Percentiles rank a stretch among this genome's conserved stretches.
Evolutionary conservation across 2,797 vertebrate species (phyloP).

Genomic region (Brotula barbata): DNA sequence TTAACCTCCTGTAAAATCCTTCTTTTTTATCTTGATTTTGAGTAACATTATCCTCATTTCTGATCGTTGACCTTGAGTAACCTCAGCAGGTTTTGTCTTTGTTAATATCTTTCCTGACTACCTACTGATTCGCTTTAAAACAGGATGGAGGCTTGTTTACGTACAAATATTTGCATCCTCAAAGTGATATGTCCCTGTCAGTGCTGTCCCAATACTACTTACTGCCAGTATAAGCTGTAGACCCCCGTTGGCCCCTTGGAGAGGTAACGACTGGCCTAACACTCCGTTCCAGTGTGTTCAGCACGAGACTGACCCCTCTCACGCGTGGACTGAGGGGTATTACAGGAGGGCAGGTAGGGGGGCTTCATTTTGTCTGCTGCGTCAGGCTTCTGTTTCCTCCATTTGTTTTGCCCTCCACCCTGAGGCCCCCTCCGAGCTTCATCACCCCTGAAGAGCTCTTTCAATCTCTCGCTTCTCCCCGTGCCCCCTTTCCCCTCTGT

Average conservation of each 20-base stretch:
- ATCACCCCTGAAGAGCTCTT: constrained; percentile 21
- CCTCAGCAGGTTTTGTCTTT: too few relatives aligned
- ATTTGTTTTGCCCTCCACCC: constrained; percentile 41
- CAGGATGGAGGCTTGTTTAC: too few relatives aligned
- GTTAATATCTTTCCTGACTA: too few relatives aligned
- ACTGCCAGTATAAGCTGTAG: constrained; percentile 10
- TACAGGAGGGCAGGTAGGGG: constrained; percentile 17
- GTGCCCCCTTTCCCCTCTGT: constrained; percentile 3
- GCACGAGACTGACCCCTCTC: background rate
- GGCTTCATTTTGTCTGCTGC: constrained; percentile 54
- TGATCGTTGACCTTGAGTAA: too few relatives aligned
- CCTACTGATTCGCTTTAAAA: too few relatives aligned
- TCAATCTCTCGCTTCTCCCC: constrained; percentile 44
- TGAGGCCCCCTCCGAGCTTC: background rate
- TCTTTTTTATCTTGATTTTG: too few relatives aligned
- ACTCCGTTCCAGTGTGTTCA: constrained; percentile 6
- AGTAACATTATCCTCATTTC: too few relatives aligned
- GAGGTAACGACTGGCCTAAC: constrained; percentile 2
- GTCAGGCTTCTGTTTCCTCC: constrained; percentile 45
- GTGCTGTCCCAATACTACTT: constrained; percentile 31
- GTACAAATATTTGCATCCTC: too few relatives aligned
- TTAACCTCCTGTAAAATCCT: too few relatives aligned
- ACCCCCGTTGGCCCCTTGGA: constrained; percentile 7
- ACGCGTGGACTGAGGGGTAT: constrained; percentile 15
- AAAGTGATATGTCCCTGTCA: too few relatives aligned